Conservation (phyloP, 2,113 vertebrate species). For the Microcebus murinus region DNA sequence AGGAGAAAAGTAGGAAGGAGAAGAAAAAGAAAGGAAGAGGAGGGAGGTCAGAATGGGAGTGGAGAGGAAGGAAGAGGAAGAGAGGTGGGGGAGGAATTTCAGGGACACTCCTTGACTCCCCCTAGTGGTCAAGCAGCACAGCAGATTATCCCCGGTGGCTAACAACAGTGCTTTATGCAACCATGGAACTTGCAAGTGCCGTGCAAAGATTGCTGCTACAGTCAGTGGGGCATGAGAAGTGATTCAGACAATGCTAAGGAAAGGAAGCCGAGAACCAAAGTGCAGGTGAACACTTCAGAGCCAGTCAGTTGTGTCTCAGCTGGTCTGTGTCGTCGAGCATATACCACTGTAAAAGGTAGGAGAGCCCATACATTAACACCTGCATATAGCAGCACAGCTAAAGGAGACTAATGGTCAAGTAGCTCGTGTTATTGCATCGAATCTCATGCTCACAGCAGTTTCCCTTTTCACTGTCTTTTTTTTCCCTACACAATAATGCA, state of each 20-base stretch:
- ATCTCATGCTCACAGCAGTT: background rate
- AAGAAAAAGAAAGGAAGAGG: background rate
- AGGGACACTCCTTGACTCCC: conserved; percentile 74
- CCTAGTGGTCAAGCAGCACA: conserved; percentile 74
- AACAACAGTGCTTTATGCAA: background rate
- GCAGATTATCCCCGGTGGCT: background rate
- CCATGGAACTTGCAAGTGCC: background rate
- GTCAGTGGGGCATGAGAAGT: background rate
- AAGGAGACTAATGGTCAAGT: background rate
- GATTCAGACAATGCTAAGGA: background rate
- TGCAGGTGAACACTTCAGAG: fast-evolving
- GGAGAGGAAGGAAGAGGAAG: background rate
- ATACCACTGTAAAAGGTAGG: background rate
- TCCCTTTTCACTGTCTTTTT: background rate
- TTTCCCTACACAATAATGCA: background rate
- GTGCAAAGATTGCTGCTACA: background rate
- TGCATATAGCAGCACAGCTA: fast-evolving
- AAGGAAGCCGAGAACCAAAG: background rate
- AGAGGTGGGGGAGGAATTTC: background rate
- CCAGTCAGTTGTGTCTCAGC: fast-evolving
- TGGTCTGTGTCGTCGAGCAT: fast-evolving
- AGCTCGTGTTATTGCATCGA: background rate
- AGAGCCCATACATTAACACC: background rate
- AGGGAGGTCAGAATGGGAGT: no score
- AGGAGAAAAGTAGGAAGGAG: no score